Conservation (phyloP, 2,797 vertebrate genomes). For the Nasua narica region DNA sequence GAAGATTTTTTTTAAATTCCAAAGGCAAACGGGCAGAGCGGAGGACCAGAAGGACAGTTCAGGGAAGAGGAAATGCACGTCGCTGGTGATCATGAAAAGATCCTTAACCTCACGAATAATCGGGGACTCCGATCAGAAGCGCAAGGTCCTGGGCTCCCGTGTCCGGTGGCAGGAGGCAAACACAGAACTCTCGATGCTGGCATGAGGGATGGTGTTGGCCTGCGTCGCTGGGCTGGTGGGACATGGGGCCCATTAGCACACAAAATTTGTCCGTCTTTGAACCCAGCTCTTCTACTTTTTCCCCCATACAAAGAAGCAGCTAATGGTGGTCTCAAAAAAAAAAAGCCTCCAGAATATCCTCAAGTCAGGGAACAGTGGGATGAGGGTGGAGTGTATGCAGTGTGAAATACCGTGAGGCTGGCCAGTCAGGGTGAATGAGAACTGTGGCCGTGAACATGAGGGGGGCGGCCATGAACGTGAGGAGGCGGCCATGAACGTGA, state of each 20-base stretch:
- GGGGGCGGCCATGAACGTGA: no score
- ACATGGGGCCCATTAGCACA: not conserved
- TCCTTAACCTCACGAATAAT: not conserved
- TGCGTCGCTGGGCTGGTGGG: no score
- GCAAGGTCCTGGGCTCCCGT: not conserved
- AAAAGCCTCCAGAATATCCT: not conserved
- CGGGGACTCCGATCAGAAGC: not conserved
- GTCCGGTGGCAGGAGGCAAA: not conserved
- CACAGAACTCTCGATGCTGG: no score
- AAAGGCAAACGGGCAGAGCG: not conserved
- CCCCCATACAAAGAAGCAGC: not conserved
- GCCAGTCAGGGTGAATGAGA: no score
- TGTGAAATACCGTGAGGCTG: accelerated
- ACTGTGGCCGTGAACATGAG: accelerated
- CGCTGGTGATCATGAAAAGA: not conserved
- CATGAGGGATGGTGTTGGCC: not conserved
- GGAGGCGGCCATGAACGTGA: no score
- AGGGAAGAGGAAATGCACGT: not conserved
- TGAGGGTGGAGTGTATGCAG: not conserved
- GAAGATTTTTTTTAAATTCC: not conserved
- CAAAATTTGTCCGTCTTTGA: not conserved
- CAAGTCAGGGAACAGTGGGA: not conserved
- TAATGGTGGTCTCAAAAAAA: not conserved
- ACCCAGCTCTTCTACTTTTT: not conserved
- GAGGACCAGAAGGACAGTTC: not conserved